A percentile compares a stretch with the other conserved stretches of the same genome.
Conservation (phyloP, 2,797 vertebrate genomes). For the Hirundo rustica region DNA sequence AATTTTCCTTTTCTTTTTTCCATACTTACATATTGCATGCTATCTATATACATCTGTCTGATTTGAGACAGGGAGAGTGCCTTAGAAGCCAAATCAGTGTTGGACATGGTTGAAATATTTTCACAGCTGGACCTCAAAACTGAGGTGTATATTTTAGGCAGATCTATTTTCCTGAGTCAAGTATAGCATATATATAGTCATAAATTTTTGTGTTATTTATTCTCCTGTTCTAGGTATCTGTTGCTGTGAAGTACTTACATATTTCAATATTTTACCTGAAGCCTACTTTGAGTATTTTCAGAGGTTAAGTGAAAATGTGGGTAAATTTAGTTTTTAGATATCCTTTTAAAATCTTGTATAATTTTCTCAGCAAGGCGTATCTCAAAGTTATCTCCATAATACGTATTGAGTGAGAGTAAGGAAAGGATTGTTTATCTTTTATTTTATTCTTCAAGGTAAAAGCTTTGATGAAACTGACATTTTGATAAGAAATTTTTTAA, state of each 20-base stretch:
- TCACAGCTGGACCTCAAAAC: not conserved
- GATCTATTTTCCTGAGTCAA: not conserved
- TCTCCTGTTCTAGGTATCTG: not conserved
- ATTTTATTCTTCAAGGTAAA: not conserved
- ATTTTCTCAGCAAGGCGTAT: not conserved
- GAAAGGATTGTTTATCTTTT: not conserved
- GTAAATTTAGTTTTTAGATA: not conserved
- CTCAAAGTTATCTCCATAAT: not conserved
- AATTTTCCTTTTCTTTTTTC: not conserved
- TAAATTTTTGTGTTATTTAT: not conserved
- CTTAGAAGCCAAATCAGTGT: not conserved
- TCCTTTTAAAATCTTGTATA: not conserved
- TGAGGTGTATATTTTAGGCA: not conserved
- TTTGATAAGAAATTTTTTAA: not conserved
- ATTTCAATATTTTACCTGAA: constrained; percentile 8
- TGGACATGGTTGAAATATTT: not conserved
- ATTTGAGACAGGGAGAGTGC: not conserved
- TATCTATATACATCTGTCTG: not conserved
- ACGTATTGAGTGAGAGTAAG: not conserved
- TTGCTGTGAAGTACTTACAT: not conserved
- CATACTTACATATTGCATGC: not conserved
- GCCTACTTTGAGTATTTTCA: not conserved
- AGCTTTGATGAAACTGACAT: not conserved
- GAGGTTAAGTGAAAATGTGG: not conserved
- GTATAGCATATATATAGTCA: not conserved